Percentiles rank a stretch among this genome's conserved stretches.
phyloP scores from a whole-genome alignment of 2,113 vertebrate genomes.

The Pollimyrus isidori region DNA sequence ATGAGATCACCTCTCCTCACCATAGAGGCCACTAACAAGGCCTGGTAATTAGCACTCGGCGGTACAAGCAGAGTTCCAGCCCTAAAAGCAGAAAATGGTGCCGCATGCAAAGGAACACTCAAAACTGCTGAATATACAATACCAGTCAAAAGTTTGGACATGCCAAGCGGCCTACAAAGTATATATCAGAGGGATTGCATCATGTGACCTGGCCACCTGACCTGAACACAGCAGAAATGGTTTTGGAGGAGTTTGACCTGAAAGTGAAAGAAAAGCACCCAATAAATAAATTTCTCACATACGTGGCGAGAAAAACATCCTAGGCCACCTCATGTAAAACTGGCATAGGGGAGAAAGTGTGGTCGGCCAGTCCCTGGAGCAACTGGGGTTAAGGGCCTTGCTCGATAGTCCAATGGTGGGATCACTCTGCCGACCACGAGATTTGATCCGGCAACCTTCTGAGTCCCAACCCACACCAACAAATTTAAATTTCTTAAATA shows the following conservation, averaged over 20 bases:
- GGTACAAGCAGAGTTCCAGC: not conserved
- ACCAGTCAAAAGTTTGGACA: not conserved
- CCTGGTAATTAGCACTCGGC: not conserved
- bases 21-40: not conserved
- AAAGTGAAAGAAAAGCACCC: not conserved
- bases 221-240: not conserved
- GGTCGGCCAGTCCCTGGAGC: not conserved
- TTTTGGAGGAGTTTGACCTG: not conserved
- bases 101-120: not conserved
- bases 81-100: not conserved
- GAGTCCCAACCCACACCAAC: not conserved
- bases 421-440: not conserved
- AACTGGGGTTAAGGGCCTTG: not conserved
- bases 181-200: not conserved
- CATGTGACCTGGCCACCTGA: not conserved
- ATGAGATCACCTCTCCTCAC: not conserved
- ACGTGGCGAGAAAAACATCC: not conserved
- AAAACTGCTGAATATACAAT: not conserved
- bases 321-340: not conserved
- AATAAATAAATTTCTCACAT: not conserved
- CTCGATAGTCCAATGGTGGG: not conserved
- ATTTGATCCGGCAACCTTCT: not conserved
- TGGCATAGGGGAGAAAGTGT: not conserved
- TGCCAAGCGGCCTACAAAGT: not conserved
- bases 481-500: not conserved